Evolutionary conservation across 1,140 invertebrate species (phyloP), one percentile per base, ranked within the genome.

Genomic region (Battus philenor): DNA sequence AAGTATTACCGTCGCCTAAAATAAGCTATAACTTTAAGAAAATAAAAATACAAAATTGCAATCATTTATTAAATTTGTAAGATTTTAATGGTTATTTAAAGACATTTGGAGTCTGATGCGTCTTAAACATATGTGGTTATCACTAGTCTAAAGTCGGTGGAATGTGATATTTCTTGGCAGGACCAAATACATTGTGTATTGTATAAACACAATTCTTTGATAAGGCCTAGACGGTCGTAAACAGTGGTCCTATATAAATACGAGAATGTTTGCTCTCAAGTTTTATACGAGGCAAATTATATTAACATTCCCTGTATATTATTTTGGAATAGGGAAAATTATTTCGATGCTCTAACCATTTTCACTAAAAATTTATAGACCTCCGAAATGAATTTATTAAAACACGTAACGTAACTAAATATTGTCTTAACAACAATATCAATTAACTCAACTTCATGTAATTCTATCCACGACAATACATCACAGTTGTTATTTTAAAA

Each of bases 231-330:
- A 41, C 38, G 38, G 24, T 41, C 38, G 38, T 41, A 41, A 41
- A 41, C 38, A 41, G 27, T 41, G 38, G 24, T 17, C 38, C 38
- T 41, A 41, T 41, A 41, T 41, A 41, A 41, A 41, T 41, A 41
- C 18, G 20, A 39, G 36, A 39, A 26, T 39, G 36, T 41, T 41
- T 41, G 38, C 29, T 5, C 24, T 15, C 12, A 11, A 41, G 38
- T 41, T 41, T 29, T 41, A 41, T 41, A 8, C 1, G n/a, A 41
- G 38, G 15, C 4, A 41, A 16, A 27, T 41, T 29, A 41, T 17
- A 9, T 26, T 29, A 16, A 22, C 4, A 41, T 41, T 9, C 10
- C 29, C 8, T 10, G 26, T 8, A 27, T 16, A 26, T 22, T 15
- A 9, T 15, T n/a, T n/a, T n/a, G n/a, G 31, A 4, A 16, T 13